Conservation (phyloP, 2,888 invertebrate species). For the Drepana falcataria region DNA sequence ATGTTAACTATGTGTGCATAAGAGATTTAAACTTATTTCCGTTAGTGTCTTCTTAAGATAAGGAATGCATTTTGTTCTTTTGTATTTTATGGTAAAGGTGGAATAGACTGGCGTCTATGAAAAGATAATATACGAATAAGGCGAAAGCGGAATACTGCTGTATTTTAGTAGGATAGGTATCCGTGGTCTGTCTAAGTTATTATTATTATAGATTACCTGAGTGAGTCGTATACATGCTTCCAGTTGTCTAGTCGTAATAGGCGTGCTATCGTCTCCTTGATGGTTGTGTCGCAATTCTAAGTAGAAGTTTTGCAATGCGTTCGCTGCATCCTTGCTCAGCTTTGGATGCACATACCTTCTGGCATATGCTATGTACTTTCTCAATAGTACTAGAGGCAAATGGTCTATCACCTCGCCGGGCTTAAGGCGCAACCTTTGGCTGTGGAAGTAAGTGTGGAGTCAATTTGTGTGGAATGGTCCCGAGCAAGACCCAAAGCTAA, state of each 20-base stretch:
- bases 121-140: too few species aligned
- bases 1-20: too few species aligned
- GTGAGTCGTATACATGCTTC: slow-evolving; percentile 93
- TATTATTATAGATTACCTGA: slow-evolving; percentile 65
- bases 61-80: too few species aligned
- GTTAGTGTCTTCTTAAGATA: too few species aligned
- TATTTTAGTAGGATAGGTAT: too few species aligned
- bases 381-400: slow-evolving; percentile 86
- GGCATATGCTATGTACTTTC: slow-evolving; percentile 95
- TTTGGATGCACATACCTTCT: slow-evolving; percentile 91
- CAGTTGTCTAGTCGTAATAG: slow-evolving; percentile 92
- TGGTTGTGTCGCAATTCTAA: slow-evolving; percentile 85
- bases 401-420: slow-evolving; percentile 82
- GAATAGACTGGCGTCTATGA: too few species aligned
- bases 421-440: slow-evolving; percentile 78
- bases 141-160: too few species aligned
- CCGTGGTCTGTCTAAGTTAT: too few species aligned
- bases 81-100: too few species aligned
- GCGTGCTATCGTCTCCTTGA: slow-evolving; percentile 81
- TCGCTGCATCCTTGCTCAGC: slow-evolving; percentile 84
- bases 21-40: too few species aligned
- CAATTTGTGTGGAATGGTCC: not conserved
- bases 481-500: too few species aligned
- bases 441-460: slow-evolving; percentile 45
- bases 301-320: slow-evolving; percentile 87